A percentile compares a stretch with the other conserved stretches of the same genome.
phyloP scores from a whole-genome alignment of 2,113 vertebrate genomes.

The Gambusia affinis region DNA sequence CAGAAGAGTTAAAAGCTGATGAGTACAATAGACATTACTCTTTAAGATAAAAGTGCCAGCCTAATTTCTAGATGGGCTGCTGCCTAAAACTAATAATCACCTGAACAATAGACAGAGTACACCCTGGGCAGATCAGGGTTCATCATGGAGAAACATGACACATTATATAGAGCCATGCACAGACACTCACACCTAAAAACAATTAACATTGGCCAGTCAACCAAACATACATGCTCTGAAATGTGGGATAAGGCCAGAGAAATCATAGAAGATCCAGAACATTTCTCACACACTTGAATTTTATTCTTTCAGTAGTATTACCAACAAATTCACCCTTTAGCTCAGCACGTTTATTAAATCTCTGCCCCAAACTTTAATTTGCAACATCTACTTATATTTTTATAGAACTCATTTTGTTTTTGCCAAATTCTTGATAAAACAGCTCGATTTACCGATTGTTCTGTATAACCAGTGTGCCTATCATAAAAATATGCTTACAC shows the following conservation, averaged over 20 bases:
- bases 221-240: background rate
- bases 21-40: no score
- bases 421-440: background rate
- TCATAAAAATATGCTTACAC: background rate
- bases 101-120: no score
- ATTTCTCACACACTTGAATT: background rate
- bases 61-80: no score
- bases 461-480: background rate
- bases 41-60: no score
- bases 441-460: background rate
- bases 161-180: background rate
- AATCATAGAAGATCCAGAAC: background rate
- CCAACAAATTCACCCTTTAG: background rate
- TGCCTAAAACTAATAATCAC: no score
- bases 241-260: background rate
- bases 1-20: no score
- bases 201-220: background rate
- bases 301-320: background rate
- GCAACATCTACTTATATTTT: background rate
- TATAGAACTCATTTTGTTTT: background rate
- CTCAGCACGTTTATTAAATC: background rate
- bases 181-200: background rate
- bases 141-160: background rate
- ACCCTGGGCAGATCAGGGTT: background rate
- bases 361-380: background rate